Conservation (phyloP, 2,797 vertebrate genomes). For the Diceros bicornis region DNA sequence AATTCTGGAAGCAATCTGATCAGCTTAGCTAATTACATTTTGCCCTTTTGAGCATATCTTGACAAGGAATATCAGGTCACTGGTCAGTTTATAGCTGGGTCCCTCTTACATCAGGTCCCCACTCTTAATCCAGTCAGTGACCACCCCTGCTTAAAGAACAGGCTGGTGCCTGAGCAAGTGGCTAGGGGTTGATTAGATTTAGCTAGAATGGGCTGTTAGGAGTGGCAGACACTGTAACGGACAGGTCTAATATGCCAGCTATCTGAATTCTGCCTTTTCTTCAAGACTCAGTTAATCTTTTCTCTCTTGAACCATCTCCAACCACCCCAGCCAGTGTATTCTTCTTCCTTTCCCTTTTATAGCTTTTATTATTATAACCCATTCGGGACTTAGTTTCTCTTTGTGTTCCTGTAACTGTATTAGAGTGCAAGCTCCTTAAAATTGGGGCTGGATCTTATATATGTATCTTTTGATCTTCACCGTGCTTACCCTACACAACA, state of each 20-base stretch:
- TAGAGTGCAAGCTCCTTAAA: background rate
- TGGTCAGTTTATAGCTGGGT: background rate
- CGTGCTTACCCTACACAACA: background rate
- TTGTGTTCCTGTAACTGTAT: background rate
- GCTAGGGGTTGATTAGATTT: background rate
- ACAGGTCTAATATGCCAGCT: background rate
- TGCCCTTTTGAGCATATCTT: background rate
- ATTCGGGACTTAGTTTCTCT: conserved; percentile 52
- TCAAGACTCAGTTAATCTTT: background rate
- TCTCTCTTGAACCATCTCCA: conserved; percentile 34
- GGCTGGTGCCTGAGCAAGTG: background rate
- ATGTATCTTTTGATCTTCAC: background rate
- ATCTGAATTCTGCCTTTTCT: conserved; percentile 53
- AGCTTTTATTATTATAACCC: background rate
- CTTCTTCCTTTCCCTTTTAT: background rate
- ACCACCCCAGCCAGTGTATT: background rate
- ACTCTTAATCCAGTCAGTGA: background rate
- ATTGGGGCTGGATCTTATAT: background rate
- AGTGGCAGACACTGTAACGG: background rate
- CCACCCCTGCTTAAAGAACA: background rate
- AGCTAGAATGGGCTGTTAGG: background rate
- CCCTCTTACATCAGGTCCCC: background rate
- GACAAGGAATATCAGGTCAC: background rate
- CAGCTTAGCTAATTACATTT: background rate
- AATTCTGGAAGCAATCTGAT: conserved; percentile 27